Base-by-base conservation (phyloP, 1,140 invertebrate genomes). In the Propsilocerus akamusi region DNA sequence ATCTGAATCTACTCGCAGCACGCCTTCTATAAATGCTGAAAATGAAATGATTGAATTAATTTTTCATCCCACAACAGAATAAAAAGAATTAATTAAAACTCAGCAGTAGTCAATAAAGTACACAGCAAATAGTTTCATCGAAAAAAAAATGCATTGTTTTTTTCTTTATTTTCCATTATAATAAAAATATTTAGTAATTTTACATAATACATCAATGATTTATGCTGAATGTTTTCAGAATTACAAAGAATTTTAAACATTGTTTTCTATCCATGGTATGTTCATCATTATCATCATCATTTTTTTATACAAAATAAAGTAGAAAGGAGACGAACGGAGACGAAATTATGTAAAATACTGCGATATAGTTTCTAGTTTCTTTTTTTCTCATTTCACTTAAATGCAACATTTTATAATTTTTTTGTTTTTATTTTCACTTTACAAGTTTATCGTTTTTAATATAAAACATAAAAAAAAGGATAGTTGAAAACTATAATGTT, bases 101-200 rank as follows among this genome's bases (percentile, higher is more conserved):
- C n/a, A n/a, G n/a, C n/a, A n/a, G n/a, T n/a, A n/a, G n/a, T n/a
- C n/a, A n/a, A n/a, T n/a, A n/a, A n/a, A n/a, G n/a, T n/a, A n/a
- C n/a, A n/a, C n/a, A n/a, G n/a, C n/a, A n/a, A n/a, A n/a, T n/a
- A n/a, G n/a, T n/a, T n/a, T n/a, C n/a, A n/a, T n/a, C n/a, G n/a
- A n/a, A n/a, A n/a, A n/a, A n/a, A n/a, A n/a, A n/a, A n/a, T n/a
- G n/a, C n/a, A n/a, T 41, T 41, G 8, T 3, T 41, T 17, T 41
- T 41, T 17, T 20, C 10, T 41, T 41, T 41, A 41, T 41, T 41
- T 41, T 20, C 17, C 22, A 10, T 22, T 41, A 41, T 41, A 41
- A 41, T 41, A 41, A 41, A 41, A 41, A 41, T 41, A 41, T 41
- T 41, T 41, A 41, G 34, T 41, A 41, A 41, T 14, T 41, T 41